phyloP scores from a whole-genome alignment of 1,140 invertebrate species.

The Cyclina sinensis region DNA sequence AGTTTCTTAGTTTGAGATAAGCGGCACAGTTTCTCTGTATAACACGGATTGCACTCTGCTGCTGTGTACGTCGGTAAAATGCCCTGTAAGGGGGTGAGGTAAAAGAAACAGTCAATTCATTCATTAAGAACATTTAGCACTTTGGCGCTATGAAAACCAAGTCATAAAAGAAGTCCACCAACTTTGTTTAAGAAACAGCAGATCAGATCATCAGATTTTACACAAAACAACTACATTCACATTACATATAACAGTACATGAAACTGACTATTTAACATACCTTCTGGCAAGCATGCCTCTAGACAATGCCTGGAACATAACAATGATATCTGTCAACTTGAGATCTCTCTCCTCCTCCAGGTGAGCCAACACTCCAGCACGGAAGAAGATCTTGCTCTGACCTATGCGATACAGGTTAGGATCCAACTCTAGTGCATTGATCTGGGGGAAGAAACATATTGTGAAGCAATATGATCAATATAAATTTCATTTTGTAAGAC shows the following conservation, averaged over 20 bases:
- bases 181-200: too few relatives aligned
- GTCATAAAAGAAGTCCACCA: not conserved
- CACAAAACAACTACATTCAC: not conserved
- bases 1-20: slow-evolving; percentile 99
- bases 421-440: slow-evolving; percentile 97
- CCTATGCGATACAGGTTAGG: slow-evolving; percentile 98
- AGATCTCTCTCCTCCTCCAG: slow-evolving; percentile 99
- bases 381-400: slow-evolving; percentile 99
- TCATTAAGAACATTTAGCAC: too few relatives aligned
- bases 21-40: slow-evolving; percentile 99
- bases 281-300: slow-evolving; percentile 95
- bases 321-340: slow-evolving; percentile 99
- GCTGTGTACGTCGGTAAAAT: slow-evolving; percentile 98
- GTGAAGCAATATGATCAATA: too few relatives aligned
- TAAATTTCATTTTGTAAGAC: too few relatives aligned
- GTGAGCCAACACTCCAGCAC: slow-evolving; percentile 99
- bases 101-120: slow-evolving; percentile 55
- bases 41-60: slow-evolving; percentile 99
- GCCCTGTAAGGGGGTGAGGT: too few relatives aligned
- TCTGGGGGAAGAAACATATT: slow-evolving; percentile 87
- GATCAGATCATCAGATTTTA: too few relatives aligned
- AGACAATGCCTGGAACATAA: slow-evolving; percentile 98
- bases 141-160: too few relatives aligned
- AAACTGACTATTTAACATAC: slow-evolving; percentile 69
- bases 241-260: too few relatives aligned